These are phyloP conservation scores for Sisor rabdophorus DNA, from an alignment of 2,113 vertebrate genomes.

Conservation along the genomic window DNA sequence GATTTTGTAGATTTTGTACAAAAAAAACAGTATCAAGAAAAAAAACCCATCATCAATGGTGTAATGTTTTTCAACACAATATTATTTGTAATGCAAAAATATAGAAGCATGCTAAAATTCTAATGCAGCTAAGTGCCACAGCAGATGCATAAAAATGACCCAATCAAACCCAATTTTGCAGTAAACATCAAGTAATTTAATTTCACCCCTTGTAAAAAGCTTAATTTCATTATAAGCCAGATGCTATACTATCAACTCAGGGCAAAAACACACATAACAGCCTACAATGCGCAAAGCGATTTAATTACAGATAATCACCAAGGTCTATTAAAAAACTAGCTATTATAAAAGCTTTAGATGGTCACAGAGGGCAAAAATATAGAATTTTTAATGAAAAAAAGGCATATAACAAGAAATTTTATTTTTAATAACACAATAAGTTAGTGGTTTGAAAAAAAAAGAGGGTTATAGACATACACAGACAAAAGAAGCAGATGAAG, in stretches of 20 bases:
- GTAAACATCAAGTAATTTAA: conserved; percentile 18
- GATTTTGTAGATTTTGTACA: not conserved
- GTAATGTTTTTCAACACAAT: not conserved
- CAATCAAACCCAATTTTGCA: not conserved
- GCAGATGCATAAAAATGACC: conserved; percentile 20
- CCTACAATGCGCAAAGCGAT: not conserved
- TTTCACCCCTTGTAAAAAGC: conserved; percentile 1
- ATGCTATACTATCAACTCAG: conserved; percentile 16
- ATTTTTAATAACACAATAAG: too few relatives aligned
- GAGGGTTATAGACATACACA: not conserved
- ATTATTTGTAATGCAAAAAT: conserved; percentile 1
- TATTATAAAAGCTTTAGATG: not conserved
- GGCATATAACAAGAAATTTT: not conserved
- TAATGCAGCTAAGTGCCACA: not conserved
- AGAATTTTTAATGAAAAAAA: too few relatives aligned
- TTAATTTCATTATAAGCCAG: conserved; percentile 11
- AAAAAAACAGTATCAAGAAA: not conserved
- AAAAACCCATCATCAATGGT: not conserved
- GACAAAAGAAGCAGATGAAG: not conserved
- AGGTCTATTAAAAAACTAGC: too few relatives aligned
- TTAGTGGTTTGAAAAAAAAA: too few relatives aligned
- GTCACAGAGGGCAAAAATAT: too few relatives aligned
- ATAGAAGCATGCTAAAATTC: not conserved
- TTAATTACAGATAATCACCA: conserved; percentile 7
- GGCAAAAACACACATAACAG: not conserved